Evolutionary conservation across 2,113 vertebrate genomes (phyloP), one percentile per base, ranked within the genome.

Genomic region (Ifrita kowaldi): DNA sequence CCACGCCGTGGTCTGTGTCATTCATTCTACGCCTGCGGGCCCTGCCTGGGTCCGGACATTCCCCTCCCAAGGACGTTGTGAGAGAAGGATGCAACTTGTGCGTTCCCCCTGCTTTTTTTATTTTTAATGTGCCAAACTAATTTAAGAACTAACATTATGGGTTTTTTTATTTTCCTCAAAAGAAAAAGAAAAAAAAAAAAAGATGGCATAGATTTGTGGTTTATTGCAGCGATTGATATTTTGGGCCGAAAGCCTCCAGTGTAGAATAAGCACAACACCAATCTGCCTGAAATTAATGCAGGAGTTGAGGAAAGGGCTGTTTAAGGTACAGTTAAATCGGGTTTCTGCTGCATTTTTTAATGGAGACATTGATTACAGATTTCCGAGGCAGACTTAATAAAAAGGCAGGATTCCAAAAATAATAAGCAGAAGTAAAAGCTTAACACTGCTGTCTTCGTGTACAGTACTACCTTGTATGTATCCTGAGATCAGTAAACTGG

Each of bases 131-230:
- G 79, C n/a, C 65, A 93, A 79, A 86, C 21, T 94, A 94, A 94
- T 96, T 97, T 96, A 96, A 97, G 64, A 88, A 86, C 70, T 87
- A 87, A 83, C 52, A 49, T 87, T 68, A 46, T 85, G 84, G 65
- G 86, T 81, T 87, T 88, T 85, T 39, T 30, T 21, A 41, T 84
- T 59, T 79, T 80, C 21, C 44, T 84, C 35, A 49, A 67, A 56
- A 63, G 7, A 55, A 33, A 52, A 68, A 50, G 2, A 28, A 10
- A 13, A 18, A 32, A 35, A 35, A 44, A 70, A 78, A 42, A 63
- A 15, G 11, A 53, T 64, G 49, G 37, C 9, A 6, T 60, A 67
- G 47, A 77, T 89, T 73, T 2, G 3, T 71, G 71, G 55, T 92
- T 82, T 78, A 16, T 85, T 84, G 62, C 67, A 76, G 30, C 7